Conservation (phyloP, 1,140 invertebrate species). For the Diorhabda sublineata region DNA sequence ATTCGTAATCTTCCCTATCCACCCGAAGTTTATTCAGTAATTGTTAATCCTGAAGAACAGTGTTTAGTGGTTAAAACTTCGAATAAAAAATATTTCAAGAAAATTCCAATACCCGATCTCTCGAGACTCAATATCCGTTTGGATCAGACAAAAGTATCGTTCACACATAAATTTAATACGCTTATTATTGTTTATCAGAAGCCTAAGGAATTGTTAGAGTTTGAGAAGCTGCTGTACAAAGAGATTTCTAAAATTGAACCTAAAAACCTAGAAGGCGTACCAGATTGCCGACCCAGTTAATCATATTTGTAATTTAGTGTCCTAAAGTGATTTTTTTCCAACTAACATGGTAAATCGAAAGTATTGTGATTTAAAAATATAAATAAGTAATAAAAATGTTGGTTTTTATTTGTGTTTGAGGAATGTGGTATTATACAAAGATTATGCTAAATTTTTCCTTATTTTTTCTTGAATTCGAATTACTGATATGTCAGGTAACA, state of each 20-base stretch:
- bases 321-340: no score
- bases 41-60: constrained; percentile 57
- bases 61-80: constrained; percentile 65
- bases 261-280: constrained; percentile 51
- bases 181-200: constrained; percentile 77
- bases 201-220: constrained; percentile 60
- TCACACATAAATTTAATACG: constrained; percentile 69
- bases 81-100: constrained; percentile 81
- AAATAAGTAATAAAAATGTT: no score
- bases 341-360: no score
- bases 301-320: not conserved
- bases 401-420: no score
- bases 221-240: constrained; percentile 61
- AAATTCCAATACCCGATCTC: constrained; percentile 66
- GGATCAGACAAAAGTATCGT: constrained; percentile 60
- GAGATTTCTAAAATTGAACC: constrained; percentile 54
- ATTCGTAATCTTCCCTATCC: constrained; percentile 74
- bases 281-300: constrained; percentile 51
- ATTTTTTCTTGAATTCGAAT: no score
- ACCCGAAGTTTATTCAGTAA: constrained; percentile 64
- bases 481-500: no score
- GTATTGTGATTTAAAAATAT: no score
- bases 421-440: no score
- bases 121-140: constrained; percentile 59
- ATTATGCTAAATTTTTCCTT: no score